These are phyloP conservation scores for Hylomyscus alleni DNA, from an alignment of 2,797 vertebrate species.

Conservation along the genomic window DNA sequence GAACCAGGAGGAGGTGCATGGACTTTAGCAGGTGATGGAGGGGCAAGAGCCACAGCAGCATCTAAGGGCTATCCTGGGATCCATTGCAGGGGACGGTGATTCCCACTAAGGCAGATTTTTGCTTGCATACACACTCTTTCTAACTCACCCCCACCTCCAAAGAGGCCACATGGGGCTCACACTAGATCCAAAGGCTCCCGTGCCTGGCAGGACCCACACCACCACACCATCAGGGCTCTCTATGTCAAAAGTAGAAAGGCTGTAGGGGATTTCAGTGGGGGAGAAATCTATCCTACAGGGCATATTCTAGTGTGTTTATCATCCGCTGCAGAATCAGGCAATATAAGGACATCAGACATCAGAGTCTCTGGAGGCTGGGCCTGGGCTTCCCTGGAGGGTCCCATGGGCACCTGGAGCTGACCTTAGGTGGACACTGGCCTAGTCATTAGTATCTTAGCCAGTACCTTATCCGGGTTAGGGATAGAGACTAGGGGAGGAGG, in stretches of 20 bases:
- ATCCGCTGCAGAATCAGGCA: background rate
- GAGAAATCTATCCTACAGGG: background rate
- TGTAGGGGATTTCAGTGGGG: background rate
- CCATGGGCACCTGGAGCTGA: background rate
- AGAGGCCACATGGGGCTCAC: background rate
- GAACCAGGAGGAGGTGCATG: background rate
- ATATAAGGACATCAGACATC: background rate
- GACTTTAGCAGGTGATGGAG: background rate
- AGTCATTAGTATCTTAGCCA: background rate
- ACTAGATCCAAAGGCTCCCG: background rate
- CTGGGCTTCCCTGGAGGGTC: background rate
- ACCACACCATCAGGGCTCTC: background rate
- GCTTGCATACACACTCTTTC: background rate
- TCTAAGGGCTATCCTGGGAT: background rate
- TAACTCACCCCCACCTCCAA: background rate
- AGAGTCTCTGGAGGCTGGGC: background rate
- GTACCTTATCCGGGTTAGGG: background rate
- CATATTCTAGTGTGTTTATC: background rate
- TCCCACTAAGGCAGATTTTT: background rate
- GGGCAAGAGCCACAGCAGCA: background rate
- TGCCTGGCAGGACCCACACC: background rate
- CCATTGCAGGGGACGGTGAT: background rate
- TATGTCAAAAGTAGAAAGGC: conserved; percentile 11
- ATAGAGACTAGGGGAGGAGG: too few relatives aligned
- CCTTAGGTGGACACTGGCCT: background rate